Percentiles rank a stretch among this genome's conserved stretches.
These are phyloP conservation scores for Teleogryllus occipitalis DNA, from an alignment of 1,140 invertebrate genomes.

Conservation along the genomic window DNA sequence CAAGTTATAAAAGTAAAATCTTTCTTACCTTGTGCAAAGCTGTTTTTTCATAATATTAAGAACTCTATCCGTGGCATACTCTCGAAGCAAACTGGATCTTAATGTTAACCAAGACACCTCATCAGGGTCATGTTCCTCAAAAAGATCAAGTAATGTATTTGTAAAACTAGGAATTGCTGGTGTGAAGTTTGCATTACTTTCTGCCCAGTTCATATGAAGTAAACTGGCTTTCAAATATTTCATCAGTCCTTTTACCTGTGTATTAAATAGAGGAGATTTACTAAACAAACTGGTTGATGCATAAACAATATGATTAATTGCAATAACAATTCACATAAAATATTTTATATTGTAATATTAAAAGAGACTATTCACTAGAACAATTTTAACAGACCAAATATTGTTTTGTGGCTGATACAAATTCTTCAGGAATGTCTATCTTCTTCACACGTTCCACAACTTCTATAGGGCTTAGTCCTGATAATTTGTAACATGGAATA, in stretches of 20 bases:
- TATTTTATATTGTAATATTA: too few relatives aligned
- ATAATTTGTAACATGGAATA: constrained; percentile 51
- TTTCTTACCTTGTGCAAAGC: constrained; percentile 23
- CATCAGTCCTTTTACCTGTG: constrained; percentile 40
- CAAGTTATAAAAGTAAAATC: not conserved
- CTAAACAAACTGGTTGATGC: too few relatives aligned
- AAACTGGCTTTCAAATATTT: constrained; percentile 43
- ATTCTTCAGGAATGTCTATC: constrained; percentile 21
- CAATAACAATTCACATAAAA: too few relatives aligned
- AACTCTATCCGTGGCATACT: constrained; percentile 48
- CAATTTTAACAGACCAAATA: not conserved
- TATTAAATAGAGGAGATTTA: not conserved
- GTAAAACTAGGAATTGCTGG: constrained; percentile 38
- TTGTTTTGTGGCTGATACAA: constrained; percentile 28
- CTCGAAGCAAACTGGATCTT: constrained; percentile 43
- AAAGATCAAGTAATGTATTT: constrained; percentile 38
- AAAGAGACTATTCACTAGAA: too few relatives aligned
- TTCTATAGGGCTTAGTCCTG: constrained; percentile 40
- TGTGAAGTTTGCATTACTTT: constrained; percentile 25
- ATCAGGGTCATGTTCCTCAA: constrained; percentile 36
- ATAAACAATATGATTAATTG: too few relatives aligned
- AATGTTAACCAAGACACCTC: constrained; percentile 45
- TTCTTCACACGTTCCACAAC: constrained; percentile 38
- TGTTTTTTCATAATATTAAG: constrained; percentile 37
- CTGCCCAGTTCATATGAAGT: constrained; percentile 12